These are phyloP conservation scores for Porites rus DNA, from an alignment of 92 coral and sea anemone species.

Conservation along the genomic window DNA sequence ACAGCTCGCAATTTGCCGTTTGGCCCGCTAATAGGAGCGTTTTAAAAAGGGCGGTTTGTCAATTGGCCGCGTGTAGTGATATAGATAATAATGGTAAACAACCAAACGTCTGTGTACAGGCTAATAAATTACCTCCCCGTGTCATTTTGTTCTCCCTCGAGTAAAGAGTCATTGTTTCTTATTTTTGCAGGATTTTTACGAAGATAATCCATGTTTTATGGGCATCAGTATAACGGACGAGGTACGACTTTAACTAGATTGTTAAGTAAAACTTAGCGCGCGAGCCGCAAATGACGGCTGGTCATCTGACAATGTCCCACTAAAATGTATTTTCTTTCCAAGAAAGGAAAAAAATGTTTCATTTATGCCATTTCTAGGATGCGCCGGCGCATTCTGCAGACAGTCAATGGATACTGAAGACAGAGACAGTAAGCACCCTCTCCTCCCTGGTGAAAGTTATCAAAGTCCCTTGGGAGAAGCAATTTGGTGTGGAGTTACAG, in stretches of 20 bases:
- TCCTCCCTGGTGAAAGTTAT: conserved; percentile 79
- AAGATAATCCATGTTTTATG: conserved; percentile 81
- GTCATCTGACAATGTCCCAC: too few species aligned
- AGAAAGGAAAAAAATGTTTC: neutral
- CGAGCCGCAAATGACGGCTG: too few species aligned
- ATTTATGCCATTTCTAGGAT: conserved; percentile 49
- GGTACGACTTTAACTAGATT: conserved; percentile 54
- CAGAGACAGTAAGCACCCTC: conserved; percentile 81
- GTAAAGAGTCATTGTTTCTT: neutral
- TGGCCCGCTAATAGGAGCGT: too few species aligned
- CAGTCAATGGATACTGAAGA: conserved; percentile 79
- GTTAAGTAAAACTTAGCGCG: too few species aligned
- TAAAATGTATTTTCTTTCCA: too few species aligned
- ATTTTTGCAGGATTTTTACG: conserved; percentile 80
- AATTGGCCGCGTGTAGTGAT: too few species aligned
- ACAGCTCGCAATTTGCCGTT: too few species aligned
- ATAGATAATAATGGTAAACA: too few species aligned
- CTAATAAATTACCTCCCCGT: neutral
- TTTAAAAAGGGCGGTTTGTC: too few species aligned
- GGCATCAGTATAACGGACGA: conserved; percentile 89
- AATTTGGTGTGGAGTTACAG: conserved; percentile 90
- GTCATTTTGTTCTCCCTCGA: neutral
- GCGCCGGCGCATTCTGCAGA: conserved; percentile 85
- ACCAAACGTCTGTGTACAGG: too few species aligned
- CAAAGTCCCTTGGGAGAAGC: conserved; percentile 88